These are phyloP conservation scores for Lagocephalus sceleratus DNA, from an alignment of 2,797 vertebrate species.

Conservation along the genomic window DNA sequence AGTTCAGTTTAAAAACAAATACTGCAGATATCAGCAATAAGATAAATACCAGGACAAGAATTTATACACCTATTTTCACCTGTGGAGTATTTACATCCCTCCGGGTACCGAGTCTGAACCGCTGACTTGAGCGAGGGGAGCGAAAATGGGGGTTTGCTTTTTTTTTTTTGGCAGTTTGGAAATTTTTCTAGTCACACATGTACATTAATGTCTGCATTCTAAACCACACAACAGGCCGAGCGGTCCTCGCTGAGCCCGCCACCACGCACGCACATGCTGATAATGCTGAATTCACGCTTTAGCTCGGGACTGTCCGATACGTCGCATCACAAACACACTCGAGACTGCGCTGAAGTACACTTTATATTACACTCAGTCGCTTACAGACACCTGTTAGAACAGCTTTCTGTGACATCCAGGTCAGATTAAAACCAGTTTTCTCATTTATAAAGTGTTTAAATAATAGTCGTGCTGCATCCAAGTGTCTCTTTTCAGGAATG, in stretches of 20 bases:
- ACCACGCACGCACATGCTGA: too few relatives aligned
- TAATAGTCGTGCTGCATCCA: constrained; percentile 18
- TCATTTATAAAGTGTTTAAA: constrained; percentile 16
- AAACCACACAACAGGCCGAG: not conserved
- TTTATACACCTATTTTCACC: constrained; percentile 75
- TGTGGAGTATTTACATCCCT: constrained; percentile 72
- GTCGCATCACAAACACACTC: constrained; percentile 16
- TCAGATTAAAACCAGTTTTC: constrained; percentile 7
- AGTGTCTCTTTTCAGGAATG: constrained; percentile 7
- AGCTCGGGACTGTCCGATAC: constrained; percentile 24
- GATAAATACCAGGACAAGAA: constrained; percentile 75
- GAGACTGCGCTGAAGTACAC: constrained; percentile 1
- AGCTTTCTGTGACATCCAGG: constrained; percentile 8
- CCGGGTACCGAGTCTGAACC: constrained; percentile 29
- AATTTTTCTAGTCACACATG: constrained; percentile 48
- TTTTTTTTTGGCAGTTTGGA: constrained; percentile 13
- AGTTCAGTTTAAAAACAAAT: constrained; percentile 70
- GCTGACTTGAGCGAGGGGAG: constrained; percentile 12
- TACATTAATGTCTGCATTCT: not conserved
- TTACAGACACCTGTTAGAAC: constrained; percentile 15
- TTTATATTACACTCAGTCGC: constrained; percentile 9
- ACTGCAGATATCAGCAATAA: constrained; percentile 67
- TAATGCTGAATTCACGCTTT: constrained; percentile 28
- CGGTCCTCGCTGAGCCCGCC: too few relatives aligned
- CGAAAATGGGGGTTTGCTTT: constrained; percentile 12